Base-by-base conservation (phyloP, 2,888 invertebrate species). In the Vanessa cardui region DNA sequence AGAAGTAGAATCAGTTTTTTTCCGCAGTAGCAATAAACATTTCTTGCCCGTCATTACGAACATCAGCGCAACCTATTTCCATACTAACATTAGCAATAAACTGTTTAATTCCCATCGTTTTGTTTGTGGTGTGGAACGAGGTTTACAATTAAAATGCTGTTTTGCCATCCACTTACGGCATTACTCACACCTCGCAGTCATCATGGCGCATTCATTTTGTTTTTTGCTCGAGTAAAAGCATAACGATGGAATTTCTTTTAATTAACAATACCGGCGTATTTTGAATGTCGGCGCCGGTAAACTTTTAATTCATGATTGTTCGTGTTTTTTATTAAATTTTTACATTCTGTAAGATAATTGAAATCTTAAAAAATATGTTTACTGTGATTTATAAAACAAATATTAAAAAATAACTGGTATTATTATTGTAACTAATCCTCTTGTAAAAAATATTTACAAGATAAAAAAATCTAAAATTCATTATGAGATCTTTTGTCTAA, bases 111-210 rank as follows among this genome's bases (percentile, higher is more conserved):
- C 80, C 77, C 83, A 82, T 80, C 81, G 80, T 82, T 83, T 77
- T 78, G 75, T 77, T 76, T 80, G 78, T 79, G 76, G 75, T 78
- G 79, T 80, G 77, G 75, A 82, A 78, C 80, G 81, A 80, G 80
- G 80, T 78, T 84, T 83, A 83, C 82, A 83, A 84, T 86, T 86
- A 86, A 84, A 84, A 83, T 82, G 82, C 80, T 80, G 83, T 86
- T 85, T 83, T 82, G 80, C 83, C 82, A 54, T 54, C 52, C 52
- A 86, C 82, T 87, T 86, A 88, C 82, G 82, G 83, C 85, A 87
- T 84, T 81, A 79, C 86, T 88, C 86, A 89, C 90, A 90, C 90
- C 86, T 88, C 81, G 80, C 74, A 85, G 76, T 82, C 81, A 81
- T 84, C 83, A 80, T 77, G 76, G 78, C 71, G 76, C 80, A 84